A percentile compares a stretch with the other conserved stretches of the same genome.
Conservation (phyloP, 30 jellyfish, hydroid and myxozoan genomes). For the Clytia hemisphaerica region DNA sequence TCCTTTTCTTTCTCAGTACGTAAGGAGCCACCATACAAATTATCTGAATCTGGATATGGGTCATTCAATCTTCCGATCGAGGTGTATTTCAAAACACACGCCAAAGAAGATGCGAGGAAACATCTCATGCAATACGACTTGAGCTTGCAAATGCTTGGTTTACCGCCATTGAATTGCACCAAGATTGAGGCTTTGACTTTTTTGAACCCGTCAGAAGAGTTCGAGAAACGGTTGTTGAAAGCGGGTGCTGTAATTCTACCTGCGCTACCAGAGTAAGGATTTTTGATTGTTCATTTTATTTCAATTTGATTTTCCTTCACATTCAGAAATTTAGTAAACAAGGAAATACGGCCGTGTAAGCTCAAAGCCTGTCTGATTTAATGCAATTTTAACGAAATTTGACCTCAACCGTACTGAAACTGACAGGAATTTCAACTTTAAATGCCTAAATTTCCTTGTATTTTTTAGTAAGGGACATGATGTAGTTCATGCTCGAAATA, state of each 20-base stretch:
- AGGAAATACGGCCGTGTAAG: no score
- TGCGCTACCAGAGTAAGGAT: conserved; percentile 47
- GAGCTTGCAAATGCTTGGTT: conserved; percentile 77
- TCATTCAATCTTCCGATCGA: conserved; percentile 70
- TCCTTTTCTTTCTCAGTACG: conserved; percentile 43
- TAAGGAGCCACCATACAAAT: conserved; percentile 92
- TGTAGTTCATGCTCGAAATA: no score
- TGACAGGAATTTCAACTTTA: no score
- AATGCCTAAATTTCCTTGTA: no score
- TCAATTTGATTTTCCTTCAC: background rate
- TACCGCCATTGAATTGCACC: conserved; percentile 82
- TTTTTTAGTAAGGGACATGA: no score
- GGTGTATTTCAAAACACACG: conserved; percentile 66
- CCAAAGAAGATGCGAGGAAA: conserved; percentile 95
- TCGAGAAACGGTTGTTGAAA: conserved; percentile 68
- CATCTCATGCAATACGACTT: conserved; percentile 75
- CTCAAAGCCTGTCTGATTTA: no score
- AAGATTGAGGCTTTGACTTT: conserved; percentile 85
- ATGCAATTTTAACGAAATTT: no score
- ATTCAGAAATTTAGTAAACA: background rate
- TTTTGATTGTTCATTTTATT: background rate
- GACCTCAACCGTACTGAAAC: no score
- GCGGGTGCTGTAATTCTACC: conserved; percentile 92
- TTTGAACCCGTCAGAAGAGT: conserved; percentile 87
- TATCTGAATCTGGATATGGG: conserved; percentile 98